These are phyloP conservation scores for Sebastes jordani DNA, from an alignment of 2,797 vertebrate species.

Conservation along the genomic window DNA sequence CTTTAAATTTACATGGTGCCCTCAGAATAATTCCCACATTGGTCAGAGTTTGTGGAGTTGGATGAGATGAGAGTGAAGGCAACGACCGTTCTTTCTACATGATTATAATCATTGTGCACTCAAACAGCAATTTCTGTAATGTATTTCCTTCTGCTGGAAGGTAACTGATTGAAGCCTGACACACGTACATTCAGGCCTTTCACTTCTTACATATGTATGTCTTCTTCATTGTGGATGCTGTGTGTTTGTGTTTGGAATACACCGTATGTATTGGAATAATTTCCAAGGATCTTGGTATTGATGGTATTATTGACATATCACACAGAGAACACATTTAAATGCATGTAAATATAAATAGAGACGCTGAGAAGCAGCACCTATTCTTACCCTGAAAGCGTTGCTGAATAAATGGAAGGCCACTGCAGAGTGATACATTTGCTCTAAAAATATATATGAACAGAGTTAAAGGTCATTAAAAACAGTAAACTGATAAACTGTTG, in stretches of 20 bases:
- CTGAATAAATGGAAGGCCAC: background rate
- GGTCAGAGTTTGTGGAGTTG: background rate
- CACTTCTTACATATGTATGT: background rate
- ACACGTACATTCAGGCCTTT: background rate
- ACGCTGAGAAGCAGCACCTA: background rate
- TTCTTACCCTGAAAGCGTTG: background rate
- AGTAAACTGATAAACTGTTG: background rate
- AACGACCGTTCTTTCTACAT: slow-evolving; percentile 1
- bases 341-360: background rate
- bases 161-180: background rate
- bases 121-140: background rate
- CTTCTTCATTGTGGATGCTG: background rate
- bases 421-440: background rate
- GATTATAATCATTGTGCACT: slow-evolving; percentile 32
- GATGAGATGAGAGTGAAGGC: background rate
- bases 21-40: slow-evolving; percentile 11
- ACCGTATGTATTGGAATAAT: background rate
- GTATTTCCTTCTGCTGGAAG: background rate
- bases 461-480: background rate
- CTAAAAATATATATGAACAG: background rate
- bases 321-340: background rate
- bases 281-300: background rate
- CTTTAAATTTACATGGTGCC: slow-evolving; percentile 17
- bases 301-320: background rate
- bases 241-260: background rate